Evolutionary conservation across 2,113 vertebrate species (phyloP).

Genomic region (Poecilia latipinna): DNA sequence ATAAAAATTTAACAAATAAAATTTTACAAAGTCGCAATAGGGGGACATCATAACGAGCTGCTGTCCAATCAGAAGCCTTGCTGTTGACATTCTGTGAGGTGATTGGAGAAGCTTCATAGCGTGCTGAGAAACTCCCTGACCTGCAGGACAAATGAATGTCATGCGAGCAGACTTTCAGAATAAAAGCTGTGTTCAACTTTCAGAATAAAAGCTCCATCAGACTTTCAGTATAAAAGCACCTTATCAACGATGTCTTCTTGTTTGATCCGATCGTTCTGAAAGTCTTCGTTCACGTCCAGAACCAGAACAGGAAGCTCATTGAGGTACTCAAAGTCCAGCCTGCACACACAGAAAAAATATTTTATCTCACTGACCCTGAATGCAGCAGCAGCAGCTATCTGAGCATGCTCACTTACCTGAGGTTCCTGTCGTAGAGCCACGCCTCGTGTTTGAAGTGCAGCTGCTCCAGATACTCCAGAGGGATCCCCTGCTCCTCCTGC

Average conservation of each 20-base stretch:
- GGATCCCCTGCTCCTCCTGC: slow-evolving; percentile 85
- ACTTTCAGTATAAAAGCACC: slow-evolving; percentile 27
- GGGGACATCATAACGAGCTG: neutral
- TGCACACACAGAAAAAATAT: slow-evolving; percentile 39
- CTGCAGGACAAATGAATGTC: slow-evolving; percentile 32
- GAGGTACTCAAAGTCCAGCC: slow-evolving; percentile 84
- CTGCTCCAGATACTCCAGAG: slow-evolving; percentile 87
- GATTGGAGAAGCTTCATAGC: slow-evolving; percentile 45
- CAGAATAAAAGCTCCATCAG: neutral
- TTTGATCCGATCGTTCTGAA: slow-evolving; percentile 85
- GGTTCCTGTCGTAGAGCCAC: slow-evolving; percentile 83
- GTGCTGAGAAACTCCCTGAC: slow-evolving; percentile 68
- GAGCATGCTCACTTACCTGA: slow-evolving; percentile 68
- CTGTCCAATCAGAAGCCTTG: neutral
- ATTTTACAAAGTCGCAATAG: neutral
- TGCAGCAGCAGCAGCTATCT: neutral
- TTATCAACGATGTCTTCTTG: slow-evolving; percentile 81
- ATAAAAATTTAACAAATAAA: neutral
- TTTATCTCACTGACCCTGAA: neutral
- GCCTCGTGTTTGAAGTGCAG: slow-evolving; percentile 87
- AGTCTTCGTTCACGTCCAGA: slow-evolving; percentile 85
- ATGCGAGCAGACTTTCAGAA: neutral
- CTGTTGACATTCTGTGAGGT: neutral
- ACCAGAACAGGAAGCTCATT: slow-evolving; percentile 82
- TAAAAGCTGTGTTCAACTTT: neutral